These are phyloP conservation scores for Eutrigla gurnardus DNA, from an alignment of 2,797 vertebrate genomes.

Conservation along the genomic window DNA sequence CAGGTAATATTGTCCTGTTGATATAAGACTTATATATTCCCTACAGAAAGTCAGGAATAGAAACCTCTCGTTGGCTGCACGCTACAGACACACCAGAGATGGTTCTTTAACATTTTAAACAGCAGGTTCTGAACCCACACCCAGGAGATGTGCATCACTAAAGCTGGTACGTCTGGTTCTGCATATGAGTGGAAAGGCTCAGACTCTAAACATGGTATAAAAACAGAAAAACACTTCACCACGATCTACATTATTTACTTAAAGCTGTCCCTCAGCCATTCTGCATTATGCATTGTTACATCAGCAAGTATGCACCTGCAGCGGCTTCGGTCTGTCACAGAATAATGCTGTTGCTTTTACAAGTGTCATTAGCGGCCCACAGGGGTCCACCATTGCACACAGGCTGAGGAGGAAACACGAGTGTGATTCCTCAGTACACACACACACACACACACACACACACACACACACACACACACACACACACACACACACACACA, in stretches of 20 bases:
- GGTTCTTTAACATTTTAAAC: slow-evolving; percentile 9
- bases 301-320: slow-evolving; percentile 58
- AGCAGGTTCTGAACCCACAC: slow-evolving; percentile 29
- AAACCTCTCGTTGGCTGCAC: slow-evolving; percentile 27
- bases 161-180: slow-evolving; percentile 14
- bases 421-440: slow-evolving; percentile 8
- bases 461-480: neutral
- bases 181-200: slow-evolving; percentile 33
- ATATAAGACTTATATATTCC: slow-evolving; percentile 14
- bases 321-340: slow-evolving; percentile 30
- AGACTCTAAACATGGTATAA: slow-evolving; percentile 37
- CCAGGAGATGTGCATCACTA: slow-evolving; percentile 22
- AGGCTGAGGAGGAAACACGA: slow-evolving; percentile 13
- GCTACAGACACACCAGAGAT: slow-evolving; percentile 12
- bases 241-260: slow-evolving; percentile 73
- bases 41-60: slow-evolving; percentile 38
- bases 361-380: slow-evolving; percentile 50
- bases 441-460: neutral
- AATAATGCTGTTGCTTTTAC: slow-evolving; percentile 51
- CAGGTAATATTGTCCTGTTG: slow-evolving; percentile 23
- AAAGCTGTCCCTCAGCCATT: slow-evolving; percentile 27
- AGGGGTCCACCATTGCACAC: slow-evolving; percentile 30
- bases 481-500: neutral
- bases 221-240: slow-evolving; percentile 50
- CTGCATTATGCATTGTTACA: slow-evolving; percentile 73